Conservation (phyloP, 2,888 invertebrate genomes). For the Seira sanloemensis region DNA sequence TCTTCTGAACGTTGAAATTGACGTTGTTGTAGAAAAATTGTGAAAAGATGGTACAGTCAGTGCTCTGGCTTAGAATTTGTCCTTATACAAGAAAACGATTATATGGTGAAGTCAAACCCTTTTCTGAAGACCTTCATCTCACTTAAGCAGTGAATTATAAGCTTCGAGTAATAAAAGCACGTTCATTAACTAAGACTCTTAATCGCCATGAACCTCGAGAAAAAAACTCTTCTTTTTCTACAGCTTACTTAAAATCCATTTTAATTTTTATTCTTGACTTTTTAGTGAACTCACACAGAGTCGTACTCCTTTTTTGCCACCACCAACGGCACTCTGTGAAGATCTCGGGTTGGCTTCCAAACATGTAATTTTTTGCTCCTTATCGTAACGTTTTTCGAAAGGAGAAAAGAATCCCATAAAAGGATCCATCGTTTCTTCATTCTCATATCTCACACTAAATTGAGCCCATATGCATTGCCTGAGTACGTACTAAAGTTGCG, state of each 20-base stretch:
- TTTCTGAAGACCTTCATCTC: no score
- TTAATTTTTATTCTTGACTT: neutral
- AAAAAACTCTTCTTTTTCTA: neutral
- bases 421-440: conserved; percentile 3
- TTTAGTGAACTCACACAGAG: conserved; percentile 4
- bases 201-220: neutral
- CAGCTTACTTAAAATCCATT: neutral
- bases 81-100: no score
- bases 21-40: no score
- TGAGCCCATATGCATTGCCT: conserved; percentile 13
- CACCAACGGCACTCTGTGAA: neutral
- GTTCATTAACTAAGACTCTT: neutral
- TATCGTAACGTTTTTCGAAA: neutral
- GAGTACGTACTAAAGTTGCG: conserved; percentile 8
- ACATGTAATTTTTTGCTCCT: neutral
- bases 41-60: no score
- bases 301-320: neutral
- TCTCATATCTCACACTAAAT: conserved; percentile 14
- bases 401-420: neutral
- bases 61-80: neutral
- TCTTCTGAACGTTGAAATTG: no score
- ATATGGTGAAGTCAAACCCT: no score
- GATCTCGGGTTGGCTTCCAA: neutral
- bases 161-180: neutral
- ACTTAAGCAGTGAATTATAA: conserved; percentile 7